Evolutionary conservation across 2,113 vertebrate genomes (phyloP).

Genomic region (Ptilonorhynchus violaceus): DNA sequence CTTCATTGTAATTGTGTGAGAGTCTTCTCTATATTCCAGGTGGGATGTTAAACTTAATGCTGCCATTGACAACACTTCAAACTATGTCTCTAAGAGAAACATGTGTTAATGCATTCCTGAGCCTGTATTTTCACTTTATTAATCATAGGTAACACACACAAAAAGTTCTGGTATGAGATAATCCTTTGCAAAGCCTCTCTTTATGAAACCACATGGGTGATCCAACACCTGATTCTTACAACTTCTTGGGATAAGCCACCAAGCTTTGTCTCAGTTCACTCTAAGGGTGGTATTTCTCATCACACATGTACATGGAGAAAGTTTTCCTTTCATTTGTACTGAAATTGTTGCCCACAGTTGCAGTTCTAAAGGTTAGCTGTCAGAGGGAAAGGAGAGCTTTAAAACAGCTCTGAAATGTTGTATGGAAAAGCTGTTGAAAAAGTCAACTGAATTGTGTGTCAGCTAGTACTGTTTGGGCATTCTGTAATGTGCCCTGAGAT

Average conservation of each 20-base stretch:
- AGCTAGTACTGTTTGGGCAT: not conserved
- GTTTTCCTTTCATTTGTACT: not conserved
- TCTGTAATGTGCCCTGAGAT: not conserved
- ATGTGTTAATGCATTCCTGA: not conserved
- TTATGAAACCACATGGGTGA: not conserved
- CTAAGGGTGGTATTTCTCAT: not conserved
- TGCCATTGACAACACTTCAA: not conserved
- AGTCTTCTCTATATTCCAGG: not conserved
- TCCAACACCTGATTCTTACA: not conserved
- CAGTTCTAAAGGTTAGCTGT: not conserved
- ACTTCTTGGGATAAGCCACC: not conserved
- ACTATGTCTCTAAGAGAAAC: not conserved
- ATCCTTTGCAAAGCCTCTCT: not conserved
- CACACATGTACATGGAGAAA: rapidly evolving
- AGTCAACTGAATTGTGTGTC: not conserved
- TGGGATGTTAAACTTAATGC: not conserved
- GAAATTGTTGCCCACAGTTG: not conserved
- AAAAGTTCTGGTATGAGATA: not conserved
- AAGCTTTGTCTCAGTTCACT: not conserved
- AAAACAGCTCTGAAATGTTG: not conserved
- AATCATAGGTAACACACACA: not conserved
- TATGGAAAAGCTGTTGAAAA: not conserved
- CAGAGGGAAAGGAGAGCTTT: not conserved
- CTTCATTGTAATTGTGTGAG: not conserved
- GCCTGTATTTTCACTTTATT: not conserved